Conservation (phyloP, 2,113 vertebrate genomes). For the Mobula hypostoma region DNA sequence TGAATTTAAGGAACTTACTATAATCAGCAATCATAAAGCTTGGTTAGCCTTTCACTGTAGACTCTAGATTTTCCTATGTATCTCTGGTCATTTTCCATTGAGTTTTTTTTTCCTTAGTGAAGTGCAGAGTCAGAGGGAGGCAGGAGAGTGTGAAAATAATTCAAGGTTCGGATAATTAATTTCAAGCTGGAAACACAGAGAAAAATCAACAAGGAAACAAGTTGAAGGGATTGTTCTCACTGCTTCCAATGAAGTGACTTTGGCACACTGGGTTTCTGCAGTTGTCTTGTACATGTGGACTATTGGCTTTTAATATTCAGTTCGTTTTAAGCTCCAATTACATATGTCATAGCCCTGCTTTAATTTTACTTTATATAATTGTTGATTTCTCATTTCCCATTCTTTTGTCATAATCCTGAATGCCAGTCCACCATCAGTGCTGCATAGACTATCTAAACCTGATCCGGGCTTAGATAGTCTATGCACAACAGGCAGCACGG, state of each 20-base stretch:
- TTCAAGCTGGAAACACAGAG: neutral
- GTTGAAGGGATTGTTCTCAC: neutral
- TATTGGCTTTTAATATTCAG: neutral
- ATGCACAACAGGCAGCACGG: no score
- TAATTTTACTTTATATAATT: neutral
- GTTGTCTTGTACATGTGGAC: neutral
- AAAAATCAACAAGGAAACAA: neutral
- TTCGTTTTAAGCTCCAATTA: neutral
- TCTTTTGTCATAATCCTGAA: neutral
- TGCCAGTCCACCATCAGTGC: no score
- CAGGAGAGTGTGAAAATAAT: neutral
- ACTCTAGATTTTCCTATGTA: neutral
- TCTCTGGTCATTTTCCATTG: neutral
- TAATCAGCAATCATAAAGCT: neutral
- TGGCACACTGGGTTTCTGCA: neutral
- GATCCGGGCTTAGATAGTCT: no score
- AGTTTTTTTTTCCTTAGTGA: neutral
- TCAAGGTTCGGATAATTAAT: neutral
- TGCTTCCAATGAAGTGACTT: neutral
- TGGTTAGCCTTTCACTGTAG: neutral
- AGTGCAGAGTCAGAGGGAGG: neutral
- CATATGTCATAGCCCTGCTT: neutral
- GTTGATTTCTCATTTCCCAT: neutral
- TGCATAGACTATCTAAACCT: no score
- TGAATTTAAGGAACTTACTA: neutral